A percentile compares a stretch with the other conserved stretches of the same genome.
phyloP scores from a whole-genome alignment of 2,797 vertebrate genomes.

The Etheostoma perlongum region DNA sequence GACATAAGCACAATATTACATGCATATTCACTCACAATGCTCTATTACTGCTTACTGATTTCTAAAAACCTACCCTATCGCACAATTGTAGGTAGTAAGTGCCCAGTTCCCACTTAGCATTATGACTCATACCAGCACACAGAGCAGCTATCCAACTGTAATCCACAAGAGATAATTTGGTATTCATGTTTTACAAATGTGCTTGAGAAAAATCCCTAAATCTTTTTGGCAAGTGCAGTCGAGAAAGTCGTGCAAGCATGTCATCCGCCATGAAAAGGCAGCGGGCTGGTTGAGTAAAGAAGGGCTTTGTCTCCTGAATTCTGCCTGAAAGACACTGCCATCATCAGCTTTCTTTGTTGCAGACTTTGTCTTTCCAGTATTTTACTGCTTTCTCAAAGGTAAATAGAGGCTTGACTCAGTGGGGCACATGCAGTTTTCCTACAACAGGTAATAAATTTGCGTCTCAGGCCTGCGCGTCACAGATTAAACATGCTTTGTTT shows the following conservation, averaged over 20 bases:
- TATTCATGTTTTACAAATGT: slow-evolving; percentile 87
- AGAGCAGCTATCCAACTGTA: slow-evolving; percentile 79
- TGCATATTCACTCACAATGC: slow-evolving; percentile 58
- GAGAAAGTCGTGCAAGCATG: slow-evolving; percentile 76
- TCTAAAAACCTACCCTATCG: slow-evolving; percentile 62
- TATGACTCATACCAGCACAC: slow-evolving; percentile 76
- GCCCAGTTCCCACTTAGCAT: slow-evolving; percentile 65
- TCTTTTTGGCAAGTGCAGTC: slow-evolving; percentile 81
- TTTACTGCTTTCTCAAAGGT: slow-evolving; percentile 78
- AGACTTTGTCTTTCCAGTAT: slow-evolving; percentile 77
- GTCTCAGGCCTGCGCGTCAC: slow-evolving; percentile 80
- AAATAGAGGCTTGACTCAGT: slow-evolving; percentile 84
- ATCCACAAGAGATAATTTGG: slow-evolving; percentile 84
- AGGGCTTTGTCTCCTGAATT: slow-evolving; percentile 79
- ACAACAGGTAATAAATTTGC: slow-evolving; percentile 86
- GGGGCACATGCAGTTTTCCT: slow-evolving; percentile 77
- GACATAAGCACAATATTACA: slow-evolving; percentile 29
- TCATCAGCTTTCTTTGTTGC: slow-evolving; percentile 78
- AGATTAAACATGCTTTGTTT: slow-evolving; percentile 90
- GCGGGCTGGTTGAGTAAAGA: slow-evolving; percentile 72
- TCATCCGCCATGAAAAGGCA: slow-evolving; percentile 82
- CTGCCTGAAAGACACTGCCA: slow-evolving; percentile 73
- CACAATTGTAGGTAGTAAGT: slow-evolving; percentile 66
- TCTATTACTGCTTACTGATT: slow-evolving; percentile 51
- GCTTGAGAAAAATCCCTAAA: slow-evolving; percentile 83